Base-by-base conservation (phyloP, 2,113 vertebrate species). In the Lampris megalopsis region DNA sequence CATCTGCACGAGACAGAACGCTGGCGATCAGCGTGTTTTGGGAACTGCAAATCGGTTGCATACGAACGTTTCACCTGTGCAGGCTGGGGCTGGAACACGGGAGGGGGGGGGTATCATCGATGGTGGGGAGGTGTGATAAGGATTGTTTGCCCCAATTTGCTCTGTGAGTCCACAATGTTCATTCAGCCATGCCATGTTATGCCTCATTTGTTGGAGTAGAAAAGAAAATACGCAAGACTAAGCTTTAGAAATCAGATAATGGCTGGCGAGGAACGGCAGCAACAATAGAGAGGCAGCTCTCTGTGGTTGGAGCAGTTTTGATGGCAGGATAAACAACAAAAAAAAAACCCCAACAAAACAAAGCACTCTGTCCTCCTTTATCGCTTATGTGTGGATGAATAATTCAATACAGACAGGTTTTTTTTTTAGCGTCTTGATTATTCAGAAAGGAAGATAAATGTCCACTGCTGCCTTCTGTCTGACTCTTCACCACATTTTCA, bases 61-160 rank as follows among this genome's bases (percentile, higher is more conserved):
- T 24, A 24, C 24, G 24, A 24, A 24, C 24, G 24, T 24, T 24
- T 24, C 24, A 24, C 24, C 24, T 24, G 24, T 24, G 24, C 24
- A 24, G 24, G 24, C 24, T 24, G 24, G 24, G 24, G 24, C 24
- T 24, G 24, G 24, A 24, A 24, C 24, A 24, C 11, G 52, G 8
- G 9, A 24, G 36, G 50, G 61, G 81, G 88, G 81, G 68, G 80
- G 73, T 56, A 75, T 82, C 59, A 68, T 60, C 63, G 73, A 75
- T 36, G n/a, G 56, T 77, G 77, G 67, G 68, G 65, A 79, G 79
- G 49, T 64, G 73, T 5, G 59, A 82, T 77, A 68, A 84, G 49
- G 57, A 86, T 63, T 60, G 43, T 75, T 77, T 86, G 87, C 89
- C 81, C 86, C 77, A 84, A 69, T 90, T 83, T 83, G 75, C 45